Conservation (phyloP, 1,140 invertebrate genomes). For the Stratiolaelaps scimitus region DNA sequence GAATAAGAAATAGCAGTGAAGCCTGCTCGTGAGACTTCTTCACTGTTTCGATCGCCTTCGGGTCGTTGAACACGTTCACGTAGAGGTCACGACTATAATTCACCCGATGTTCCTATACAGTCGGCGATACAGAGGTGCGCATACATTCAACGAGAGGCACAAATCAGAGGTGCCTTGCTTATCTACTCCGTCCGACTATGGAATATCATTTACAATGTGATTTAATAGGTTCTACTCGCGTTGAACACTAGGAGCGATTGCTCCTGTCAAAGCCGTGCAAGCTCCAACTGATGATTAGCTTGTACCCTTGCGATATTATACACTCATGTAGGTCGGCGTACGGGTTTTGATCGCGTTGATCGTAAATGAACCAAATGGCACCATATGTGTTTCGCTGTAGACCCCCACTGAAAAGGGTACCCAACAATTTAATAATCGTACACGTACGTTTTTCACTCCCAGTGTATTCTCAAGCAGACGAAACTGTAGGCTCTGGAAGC, state of each 20-base stretch:
- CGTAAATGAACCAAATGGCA: no score
- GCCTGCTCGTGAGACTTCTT: conserved; percentile 65
- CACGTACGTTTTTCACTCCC: conserved; percentile 60
- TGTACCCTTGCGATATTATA: no score
- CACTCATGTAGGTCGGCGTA: conserved; percentile 25
- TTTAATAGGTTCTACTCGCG: no score
- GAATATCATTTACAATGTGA: no score
- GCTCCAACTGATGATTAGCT: no score
- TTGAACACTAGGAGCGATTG: no score
- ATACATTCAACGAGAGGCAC: no score
- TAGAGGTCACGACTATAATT: conserved; percentile 86
- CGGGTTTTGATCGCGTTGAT: no score
- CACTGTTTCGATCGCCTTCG: conserved; percentile 56
- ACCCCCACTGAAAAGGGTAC: conserved; percentile 7
- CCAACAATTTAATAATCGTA: conserved; percentile 5
- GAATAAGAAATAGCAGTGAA: conserved; percentile 66
- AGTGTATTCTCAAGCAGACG: conserved; percentile 91
- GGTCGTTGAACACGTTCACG: conserved; percentile 65
- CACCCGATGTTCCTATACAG: conserved; percentile 57
- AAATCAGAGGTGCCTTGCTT: no score
- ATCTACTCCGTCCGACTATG: no score
- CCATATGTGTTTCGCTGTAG: no score
- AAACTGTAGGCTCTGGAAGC: conserved; percentile 95
- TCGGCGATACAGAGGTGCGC: background rate
- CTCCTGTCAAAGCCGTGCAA: no score